phyloP scores from a whole-genome alignment of 2,888 invertebrate species.

The Spodoptera littoralis region DNA sequence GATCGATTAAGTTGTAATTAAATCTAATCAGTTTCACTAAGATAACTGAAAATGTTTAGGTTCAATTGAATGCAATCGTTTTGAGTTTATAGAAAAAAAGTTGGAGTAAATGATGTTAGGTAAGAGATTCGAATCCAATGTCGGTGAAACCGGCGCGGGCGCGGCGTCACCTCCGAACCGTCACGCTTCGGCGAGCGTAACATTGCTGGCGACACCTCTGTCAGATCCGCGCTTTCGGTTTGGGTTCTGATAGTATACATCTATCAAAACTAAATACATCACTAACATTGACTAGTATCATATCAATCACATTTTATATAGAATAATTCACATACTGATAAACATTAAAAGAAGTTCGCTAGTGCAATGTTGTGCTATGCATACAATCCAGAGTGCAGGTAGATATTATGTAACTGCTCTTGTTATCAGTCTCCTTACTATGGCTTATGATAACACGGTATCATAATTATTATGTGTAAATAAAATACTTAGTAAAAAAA shows the following conservation, averaged over 20 bases:
- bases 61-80: slow-evolving; percentile 70
- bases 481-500: neutral
- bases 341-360: too few species aligned
- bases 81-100: slow-evolving; percentile 67
- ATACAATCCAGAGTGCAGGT: too few species aligned
- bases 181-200: slow-evolving; percentile 80
- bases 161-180: slow-evolving; percentile 68
- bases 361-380: too few species aligned
- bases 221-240: slow-evolving; percentile 74
- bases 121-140: slow-evolving; percentile 80
- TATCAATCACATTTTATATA: neutral
- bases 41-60: slow-evolving; percentile 53
- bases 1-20: slow-evolving; percentile 56
- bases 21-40: slow-evolving; percentile 60
- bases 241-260: slow-evolving; percentile 61
- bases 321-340: too few species aligned
- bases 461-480: neutral
- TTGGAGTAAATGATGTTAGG: slow-evolving; percentile 77
- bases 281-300: neutral
- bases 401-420: too few species aligned
- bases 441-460: too few species aligned
- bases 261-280: slow-evolving; percentile 19
- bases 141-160: slow-evolving; percentile 74
- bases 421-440: too few species aligned
- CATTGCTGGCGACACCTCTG: slow-evolving; percentile 80